Evolutionary conservation across 2,888 invertebrate genomes (phyloP), one percentile per base, ranked within the genome.

Genomic region (Heliconius sara): DNA sequence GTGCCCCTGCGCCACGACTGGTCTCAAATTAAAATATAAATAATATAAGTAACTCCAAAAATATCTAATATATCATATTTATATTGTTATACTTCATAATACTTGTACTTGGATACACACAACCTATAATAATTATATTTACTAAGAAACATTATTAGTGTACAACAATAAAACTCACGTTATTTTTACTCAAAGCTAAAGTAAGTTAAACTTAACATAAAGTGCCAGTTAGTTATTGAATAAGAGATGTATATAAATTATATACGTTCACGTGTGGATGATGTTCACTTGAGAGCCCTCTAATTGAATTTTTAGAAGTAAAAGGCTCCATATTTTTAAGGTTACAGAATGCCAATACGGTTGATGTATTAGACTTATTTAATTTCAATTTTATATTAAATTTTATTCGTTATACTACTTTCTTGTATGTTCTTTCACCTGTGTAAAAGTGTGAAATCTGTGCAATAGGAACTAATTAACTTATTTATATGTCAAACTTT

Each of bases 271-370:
- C 73, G 60, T 60, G 60, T 34, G 19, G 22, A 77, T n/a, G 25
- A n/a, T 47, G 63, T 66, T 78, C 65, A 70, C 63, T 27, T 47
- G 63, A 75, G 65, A 75, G 47, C 65, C 43, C 27, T 22, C 25
- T 75, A 72, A 78, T 78, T 72, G 34, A 25, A 65, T 78, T 78
- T 65, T 65, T 66, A 65, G 34, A 52, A 72, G 47, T 77, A 47
- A 65, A 43, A 72, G 5, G 43, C n/a, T 77, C 60, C 63, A 39
- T 63, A 71, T 66, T 77, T 65, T 72, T 71, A 63, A 43, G 47
- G 70, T 77, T 70, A 13, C 39, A 60, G 47, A 70, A 63, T 47
- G 47, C 22, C 67, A 39, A 30, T 77, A 66, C 39, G 10, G 52
- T 27, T 30, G 43, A 70, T 60, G n/a, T 73, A 73, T 60, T 57